Conservation (phyloP, 1,140 invertebrate genomes). For the Lepidurus couesii region DNA sequence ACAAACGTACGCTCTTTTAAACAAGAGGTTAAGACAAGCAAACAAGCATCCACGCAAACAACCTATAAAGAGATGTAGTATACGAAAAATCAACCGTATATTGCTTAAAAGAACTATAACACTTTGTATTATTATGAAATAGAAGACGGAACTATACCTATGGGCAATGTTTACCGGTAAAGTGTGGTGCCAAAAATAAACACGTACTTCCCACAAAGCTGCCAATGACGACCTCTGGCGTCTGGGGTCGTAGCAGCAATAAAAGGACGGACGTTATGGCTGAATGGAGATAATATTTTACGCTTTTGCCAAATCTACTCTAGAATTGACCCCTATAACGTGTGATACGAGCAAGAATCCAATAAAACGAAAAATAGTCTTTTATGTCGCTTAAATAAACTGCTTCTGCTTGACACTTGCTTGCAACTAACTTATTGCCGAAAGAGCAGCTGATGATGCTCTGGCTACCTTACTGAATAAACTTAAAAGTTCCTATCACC, state of each 20-base stretch:
- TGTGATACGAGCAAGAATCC: too few species aligned
- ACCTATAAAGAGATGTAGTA: neutral
- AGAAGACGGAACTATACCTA: too few species aligned
- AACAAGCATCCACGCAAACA: constrained; percentile 9
- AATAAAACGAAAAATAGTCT: too few species aligned
- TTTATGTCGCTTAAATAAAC: neutral
- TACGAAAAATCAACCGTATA: neutral
- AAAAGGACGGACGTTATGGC: neutral
- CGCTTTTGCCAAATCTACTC: too few species aligned
- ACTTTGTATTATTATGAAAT: neutral
- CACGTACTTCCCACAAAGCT: neutral
- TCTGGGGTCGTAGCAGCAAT: neutral
- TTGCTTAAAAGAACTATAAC: neutral
- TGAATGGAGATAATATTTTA: neutral
- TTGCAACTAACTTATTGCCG: neutral
- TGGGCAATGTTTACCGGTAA: neutral
- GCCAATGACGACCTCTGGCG: neutral
- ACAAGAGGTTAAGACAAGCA: neutral
- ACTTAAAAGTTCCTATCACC: neutral
- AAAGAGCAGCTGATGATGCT: too few species aligned
- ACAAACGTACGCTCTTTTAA: neutral
- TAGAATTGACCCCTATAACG: neutral
- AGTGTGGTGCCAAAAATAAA: neutral
- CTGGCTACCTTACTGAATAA: neutral
- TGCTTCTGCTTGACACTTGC: neutral